These are phyloP conservation scores for Anguilla obscura DNA, from an alignment of 2,797 vertebrate species.

Conservation along the genomic window DNA sequence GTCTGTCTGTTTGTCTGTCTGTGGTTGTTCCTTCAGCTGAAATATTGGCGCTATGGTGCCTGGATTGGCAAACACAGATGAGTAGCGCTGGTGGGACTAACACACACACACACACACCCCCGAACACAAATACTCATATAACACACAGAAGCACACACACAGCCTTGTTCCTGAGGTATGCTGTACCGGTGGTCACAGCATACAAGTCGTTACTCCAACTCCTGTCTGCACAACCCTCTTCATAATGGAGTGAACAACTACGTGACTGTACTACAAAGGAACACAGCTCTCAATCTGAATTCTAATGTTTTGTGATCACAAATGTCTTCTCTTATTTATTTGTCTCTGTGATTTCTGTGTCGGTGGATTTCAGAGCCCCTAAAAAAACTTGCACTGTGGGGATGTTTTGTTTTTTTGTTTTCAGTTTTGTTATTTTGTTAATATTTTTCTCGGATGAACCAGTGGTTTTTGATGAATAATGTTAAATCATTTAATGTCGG, in stretches of 20 bases:
- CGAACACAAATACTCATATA: slow-evolving; percentile 36
- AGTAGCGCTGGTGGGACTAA: background rate
- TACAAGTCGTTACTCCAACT: slow-evolving; percentile 23
- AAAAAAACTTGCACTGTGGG: slow-evolving; percentile 36
- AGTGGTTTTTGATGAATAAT: slow-evolving; percentile 50
- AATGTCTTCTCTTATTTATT: slow-evolving; percentile 68
- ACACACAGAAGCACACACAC: background rate
- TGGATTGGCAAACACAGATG: slow-evolving; percentile 16
- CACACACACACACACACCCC: slow-evolving; percentile 9
- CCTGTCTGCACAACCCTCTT: slow-evolving; percentile 12
- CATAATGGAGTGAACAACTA: slow-evolving; percentile 23
- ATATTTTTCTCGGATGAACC: slow-evolving; percentile 45
- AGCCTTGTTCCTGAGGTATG: slow-evolving; percentile 25
- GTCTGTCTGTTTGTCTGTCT: background rate
- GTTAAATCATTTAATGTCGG: slow-evolving; percentile 57
- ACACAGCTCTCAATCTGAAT: slow-evolving; percentile 38
- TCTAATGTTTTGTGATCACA: slow-evolving; percentile 45
- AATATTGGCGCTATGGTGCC: background rate
- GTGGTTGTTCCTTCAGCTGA: background rate
- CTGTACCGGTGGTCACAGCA: slow-evolving; percentile 28
- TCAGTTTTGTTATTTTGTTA: background rate
- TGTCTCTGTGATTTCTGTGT: slow-evolving; percentile 52
- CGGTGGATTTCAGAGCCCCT: slow-evolving; percentile 38
- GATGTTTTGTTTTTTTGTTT: slow-evolving; percentile 41
- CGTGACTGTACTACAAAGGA: slow-evolving; percentile 50